phyloP scores from a whole-genome alignment of 2,113 vertebrate species.

The Athene cunicularia region DNA sequence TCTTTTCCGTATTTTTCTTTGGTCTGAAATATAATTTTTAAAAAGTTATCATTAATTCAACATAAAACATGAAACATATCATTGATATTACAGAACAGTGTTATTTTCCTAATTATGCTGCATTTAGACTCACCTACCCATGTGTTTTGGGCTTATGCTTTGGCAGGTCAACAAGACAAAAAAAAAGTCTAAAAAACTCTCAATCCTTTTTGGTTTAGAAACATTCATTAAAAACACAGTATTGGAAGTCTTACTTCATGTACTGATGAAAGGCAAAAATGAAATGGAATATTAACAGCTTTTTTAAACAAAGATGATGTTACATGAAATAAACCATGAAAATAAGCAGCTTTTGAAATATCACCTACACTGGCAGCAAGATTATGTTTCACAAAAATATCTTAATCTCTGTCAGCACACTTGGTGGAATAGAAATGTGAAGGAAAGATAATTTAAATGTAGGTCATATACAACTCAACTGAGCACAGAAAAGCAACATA shows the following conservation, averaged over 20 bases:
- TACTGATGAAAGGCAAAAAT: background rate
- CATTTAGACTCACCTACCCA: background rate
- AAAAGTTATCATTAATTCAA: background rate
- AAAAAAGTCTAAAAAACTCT: background rate
- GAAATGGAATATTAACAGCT: background rate
- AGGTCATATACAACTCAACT: rapidly evolving
- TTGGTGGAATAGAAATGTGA: background rate
- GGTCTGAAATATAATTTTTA: slow-evolving; percentile 81
- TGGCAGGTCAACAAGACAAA: background rate
- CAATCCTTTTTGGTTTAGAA: background rate
- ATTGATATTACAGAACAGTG: rapidly evolving
- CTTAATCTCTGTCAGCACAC: background rate
- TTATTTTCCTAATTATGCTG: background rate
- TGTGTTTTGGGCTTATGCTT: background rate
- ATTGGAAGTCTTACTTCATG: background rate
- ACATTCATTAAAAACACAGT: background rate
- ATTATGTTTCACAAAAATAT: background rate
- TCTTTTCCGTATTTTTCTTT: slow-evolving; percentile 99
- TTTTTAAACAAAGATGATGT: background rate
- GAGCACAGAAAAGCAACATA: background rate
- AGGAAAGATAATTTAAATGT: rapidly evolving
- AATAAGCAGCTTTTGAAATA: background rate
- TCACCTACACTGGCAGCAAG: rapidly evolving
- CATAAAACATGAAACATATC: background rate
- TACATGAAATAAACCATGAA: background rate